phyloP scores from a whole-genome alignment of 2,797 vertebrate genomes.

The Crocodylus rhombifer region DNA sequence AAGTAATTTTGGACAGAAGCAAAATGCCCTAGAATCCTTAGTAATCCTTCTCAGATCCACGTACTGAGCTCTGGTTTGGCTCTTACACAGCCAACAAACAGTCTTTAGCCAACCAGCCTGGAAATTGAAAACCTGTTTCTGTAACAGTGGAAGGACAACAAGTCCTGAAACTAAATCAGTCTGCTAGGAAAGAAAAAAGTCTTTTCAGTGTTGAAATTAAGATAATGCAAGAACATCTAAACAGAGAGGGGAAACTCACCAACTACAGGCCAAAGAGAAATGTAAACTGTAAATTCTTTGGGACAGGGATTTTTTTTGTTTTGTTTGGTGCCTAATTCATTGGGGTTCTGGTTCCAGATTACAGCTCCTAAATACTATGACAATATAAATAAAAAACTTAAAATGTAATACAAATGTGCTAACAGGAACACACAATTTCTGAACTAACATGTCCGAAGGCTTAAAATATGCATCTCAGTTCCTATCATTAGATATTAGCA shows the following conservation, averaged over 20 bases:
- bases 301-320: not conserved
- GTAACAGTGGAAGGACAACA: conserved; percentile 70
- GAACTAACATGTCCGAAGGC: too few relatives aligned
- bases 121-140: conserved; percentile 79
- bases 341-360: not conserved
- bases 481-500: conserved; percentile 44
- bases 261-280: not conserved
- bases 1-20: conserved; percentile 85
- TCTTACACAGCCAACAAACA: conserved; percentile 76
- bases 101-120: conserved; percentile 74
- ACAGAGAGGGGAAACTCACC: not conserved
- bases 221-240: conserved; percentile 45
- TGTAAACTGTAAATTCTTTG: not conserved
- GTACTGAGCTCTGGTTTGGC: conserved; percentile 78
- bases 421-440: too few relatives aligned
- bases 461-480: not conserved
- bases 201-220: conserved; percentile 26
- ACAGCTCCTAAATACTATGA: not conserved
- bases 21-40: conserved; percentile 83
- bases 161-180: conserved; percentile 76
- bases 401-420: conserved; percentile 39
- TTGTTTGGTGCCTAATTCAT: not conserved
- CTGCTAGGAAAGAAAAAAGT: conserved; percentile 46
- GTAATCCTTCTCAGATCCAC: conserved; percentile 83
- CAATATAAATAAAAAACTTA: conserved; percentile 50